Conservation (phyloP, 2,888 invertebrate genomes). For the Glaucopsyche alexis region DNA sequence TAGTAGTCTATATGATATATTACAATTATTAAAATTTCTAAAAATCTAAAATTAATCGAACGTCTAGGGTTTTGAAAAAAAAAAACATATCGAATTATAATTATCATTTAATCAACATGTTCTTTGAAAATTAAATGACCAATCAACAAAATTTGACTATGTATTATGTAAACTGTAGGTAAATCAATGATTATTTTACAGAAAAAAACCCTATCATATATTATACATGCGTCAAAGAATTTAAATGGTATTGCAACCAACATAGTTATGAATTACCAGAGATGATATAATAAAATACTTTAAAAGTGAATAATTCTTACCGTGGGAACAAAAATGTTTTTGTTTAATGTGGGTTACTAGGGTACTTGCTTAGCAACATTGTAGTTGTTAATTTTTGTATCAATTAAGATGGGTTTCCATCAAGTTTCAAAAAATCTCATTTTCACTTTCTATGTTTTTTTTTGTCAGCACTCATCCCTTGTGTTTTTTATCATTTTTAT, state of each 20-base stretch:
- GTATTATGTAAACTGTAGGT: background rate
- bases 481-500: background rate
- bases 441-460: background rate
- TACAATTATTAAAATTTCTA: no score
- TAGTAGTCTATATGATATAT: no score
- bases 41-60: background rate
- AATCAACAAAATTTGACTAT: background rate
- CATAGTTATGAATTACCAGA: conserved; percentile 32
- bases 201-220: background rate
- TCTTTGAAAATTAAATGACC: no score
- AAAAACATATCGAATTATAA: background rate
- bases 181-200: background rate
- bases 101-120: no score
- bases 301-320: conserved; percentile 33
- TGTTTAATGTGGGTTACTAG: conserved; percentile 35
- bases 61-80: background rate
- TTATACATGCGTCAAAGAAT: conserved; percentile 15
- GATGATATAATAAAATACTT: conserved; percentile 38
- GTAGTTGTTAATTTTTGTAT: conserved; percentile 1
- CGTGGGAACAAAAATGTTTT: conserved; percentile 37
- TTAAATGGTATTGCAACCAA: conserved; percentile 23
- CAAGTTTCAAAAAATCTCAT: background rate
- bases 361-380: conserved; percentile 26
- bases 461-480: background rate
- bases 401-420: background rate